phyloP scores from a whole-genome alignment of 2,797 vertebrate genomes.

The Sarcophilus harrisii region DNA sequence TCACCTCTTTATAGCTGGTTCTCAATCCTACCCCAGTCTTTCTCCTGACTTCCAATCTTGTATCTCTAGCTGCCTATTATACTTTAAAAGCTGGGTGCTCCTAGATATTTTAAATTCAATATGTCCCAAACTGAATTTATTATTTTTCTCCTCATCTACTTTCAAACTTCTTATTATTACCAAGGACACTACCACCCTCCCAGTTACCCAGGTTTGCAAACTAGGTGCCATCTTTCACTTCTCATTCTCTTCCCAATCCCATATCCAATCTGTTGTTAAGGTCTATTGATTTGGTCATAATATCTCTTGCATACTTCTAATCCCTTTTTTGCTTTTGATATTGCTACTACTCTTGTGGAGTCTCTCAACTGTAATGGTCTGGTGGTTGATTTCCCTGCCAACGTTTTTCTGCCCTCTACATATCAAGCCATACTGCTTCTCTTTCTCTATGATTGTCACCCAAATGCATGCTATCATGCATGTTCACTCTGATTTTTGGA shows the following conservation, averaged over 20 bases:
- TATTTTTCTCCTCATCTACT: neutral
- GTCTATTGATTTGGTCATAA: neutral
- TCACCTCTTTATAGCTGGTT: neutral
- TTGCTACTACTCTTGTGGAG: neutral
- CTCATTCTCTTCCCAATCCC: neutral
- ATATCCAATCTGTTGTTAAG: neutral
- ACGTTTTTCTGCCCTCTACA: neutral
- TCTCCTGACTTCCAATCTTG: neutral
- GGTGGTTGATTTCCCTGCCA: neutral
- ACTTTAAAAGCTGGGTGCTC: neutral
- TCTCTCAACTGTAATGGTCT: neutral
- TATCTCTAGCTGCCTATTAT: neutral
- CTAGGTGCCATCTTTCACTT: neutral
- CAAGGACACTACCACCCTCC: neutral
- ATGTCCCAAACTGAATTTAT: neutral
- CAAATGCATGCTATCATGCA: neutral
- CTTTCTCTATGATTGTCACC: neutral
- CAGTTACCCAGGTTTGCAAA: neutral
- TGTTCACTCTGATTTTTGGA: neutral
- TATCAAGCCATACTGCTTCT: neutral
- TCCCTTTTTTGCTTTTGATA: neutral
- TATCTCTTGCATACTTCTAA: neutral
- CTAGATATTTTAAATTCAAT: neutral
- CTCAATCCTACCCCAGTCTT: neutral
- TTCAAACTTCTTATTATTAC: neutral